Evolutionary conservation across 2,888 invertebrate species (phyloP), one percentile per base, ranked within the genome.

Genomic region (Ormia ochracea): DNA sequence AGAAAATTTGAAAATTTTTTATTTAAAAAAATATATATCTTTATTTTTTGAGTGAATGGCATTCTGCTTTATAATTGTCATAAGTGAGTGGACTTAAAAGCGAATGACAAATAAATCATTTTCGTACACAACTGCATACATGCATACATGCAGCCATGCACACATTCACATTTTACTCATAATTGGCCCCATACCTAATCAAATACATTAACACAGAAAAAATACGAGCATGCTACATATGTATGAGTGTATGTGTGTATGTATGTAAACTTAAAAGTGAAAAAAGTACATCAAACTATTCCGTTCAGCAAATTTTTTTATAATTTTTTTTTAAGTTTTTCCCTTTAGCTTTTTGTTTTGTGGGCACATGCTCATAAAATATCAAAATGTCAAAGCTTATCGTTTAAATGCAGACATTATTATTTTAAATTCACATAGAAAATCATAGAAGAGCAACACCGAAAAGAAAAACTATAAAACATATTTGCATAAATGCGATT

Each of bases 341-440:
- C 19, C 9, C 19, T 52, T 72, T 36, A 21, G 23, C 43, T 21
- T 58, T 65, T 17, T 38, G n/a, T 14, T 45, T 52, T 68, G 52
- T 75, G 68, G 23, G 50, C 43, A 52, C 28, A 59, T 52, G 50
- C 43, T 43, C 28, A 59, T 52, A 66, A 75, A 68, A 68, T 61
- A 45, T 36, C 41, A 66, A 78, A 78, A 72, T 36, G 72, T 59
- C 59, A 78, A 65, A 66, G 65, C 82, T 83, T 82, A 82, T 83
- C 82, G 82, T 69, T 81, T 76, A 75, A 82, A 78, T 54, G 82
- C 82, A 83, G 81, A 82, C 81, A 82, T 81, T 78, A 81, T 81
- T 81, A 76, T 81, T 73, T 77, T 66, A 72, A 78, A 63, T 75
- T 58, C 78, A 50, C 48, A 73, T 31, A 61, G 26, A 59, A 75